A percentile compares a stretch with the other conserved stretches of the same genome.
Conservation (phyloP, 2,113 vertebrate genomes). For the Ictalurus furcatus region DNA sequence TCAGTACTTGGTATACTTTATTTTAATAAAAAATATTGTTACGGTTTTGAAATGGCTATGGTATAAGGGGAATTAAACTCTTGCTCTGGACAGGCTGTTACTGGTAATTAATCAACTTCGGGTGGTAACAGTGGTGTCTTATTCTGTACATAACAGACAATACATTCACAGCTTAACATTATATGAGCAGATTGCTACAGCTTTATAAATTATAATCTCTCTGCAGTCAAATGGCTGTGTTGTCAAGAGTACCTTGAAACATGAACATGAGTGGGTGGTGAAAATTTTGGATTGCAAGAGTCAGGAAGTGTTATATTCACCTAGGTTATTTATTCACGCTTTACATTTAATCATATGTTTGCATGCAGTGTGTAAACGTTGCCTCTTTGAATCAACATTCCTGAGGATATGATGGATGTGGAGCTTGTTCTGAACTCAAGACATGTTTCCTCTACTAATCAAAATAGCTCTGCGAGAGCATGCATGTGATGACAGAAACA, state of each 20-base stretch:
- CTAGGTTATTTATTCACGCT: slow-evolving; percentile 25
- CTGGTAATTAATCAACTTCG: background rate
- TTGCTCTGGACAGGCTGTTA: background rate
- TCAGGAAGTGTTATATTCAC: slow-evolving; percentile 16
- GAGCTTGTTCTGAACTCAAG: background rate
- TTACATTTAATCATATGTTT: slow-evolving; percentile 41
- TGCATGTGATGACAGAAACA: background rate
- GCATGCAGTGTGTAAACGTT: slow-evolving; percentile 10
- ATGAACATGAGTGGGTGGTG: slow-evolving; percentile 25
- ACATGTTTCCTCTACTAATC: background rate
- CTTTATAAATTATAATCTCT: background rate
- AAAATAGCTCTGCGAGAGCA: background rate
- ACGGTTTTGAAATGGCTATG: background rate
- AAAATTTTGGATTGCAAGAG: slow-evolving; percentile 2
- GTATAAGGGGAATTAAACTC: background rate
- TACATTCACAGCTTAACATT: background rate
- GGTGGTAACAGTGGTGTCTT: background rate
- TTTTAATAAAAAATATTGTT: background rate
- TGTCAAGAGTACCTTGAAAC: slow-evolving; percentile 19
- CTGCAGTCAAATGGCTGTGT: background rate
- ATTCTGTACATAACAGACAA: background rate
- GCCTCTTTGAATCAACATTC: background rate
- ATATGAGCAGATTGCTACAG: background rate
- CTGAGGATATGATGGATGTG: background rate
- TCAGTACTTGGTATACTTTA: background rate